Evolutionary conservation across 1,140 invertebrate species (phyloP).

Genomic region (Heliothis subflexa): DNA sequence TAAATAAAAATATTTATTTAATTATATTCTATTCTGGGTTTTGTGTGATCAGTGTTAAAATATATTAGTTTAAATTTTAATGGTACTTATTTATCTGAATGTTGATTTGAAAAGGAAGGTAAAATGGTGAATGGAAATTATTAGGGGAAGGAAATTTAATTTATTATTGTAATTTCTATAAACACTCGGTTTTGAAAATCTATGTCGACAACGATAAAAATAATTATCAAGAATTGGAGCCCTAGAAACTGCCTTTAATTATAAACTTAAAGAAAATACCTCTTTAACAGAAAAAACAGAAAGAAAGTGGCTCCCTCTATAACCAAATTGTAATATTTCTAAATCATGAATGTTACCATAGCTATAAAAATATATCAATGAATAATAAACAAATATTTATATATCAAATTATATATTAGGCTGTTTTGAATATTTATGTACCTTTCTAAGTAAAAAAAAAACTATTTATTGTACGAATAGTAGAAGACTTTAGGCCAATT

Average conservation of each 20-base stretch:
- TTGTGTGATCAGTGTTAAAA: neutral
- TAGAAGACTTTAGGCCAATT: conserved; percentile 40
- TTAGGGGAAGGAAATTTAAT: neutral
- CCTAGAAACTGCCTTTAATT: no score
- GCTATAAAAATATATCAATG: conserved; percentile 5
- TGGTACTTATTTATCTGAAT: conserved; percentile 19
- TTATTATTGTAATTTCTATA: no score
- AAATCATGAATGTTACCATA: conserved; percentile 23
- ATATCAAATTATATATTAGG: conserved; percentile 19
- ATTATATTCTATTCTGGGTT: neutral
- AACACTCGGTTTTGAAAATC: no score
- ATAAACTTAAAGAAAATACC: neutral
- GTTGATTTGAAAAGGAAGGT: neutral
- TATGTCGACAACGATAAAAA: no score
- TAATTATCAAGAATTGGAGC: no score
- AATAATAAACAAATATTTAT: neutral
- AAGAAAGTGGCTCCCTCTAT: neutral
- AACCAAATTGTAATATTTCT: neutral
- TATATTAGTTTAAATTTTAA: conserved; percentile 3
- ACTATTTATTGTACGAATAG: conserved; percentile 32
- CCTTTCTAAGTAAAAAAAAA: conserved; percentile 13
- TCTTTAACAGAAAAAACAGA: neutral
- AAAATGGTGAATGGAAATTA: neutral
- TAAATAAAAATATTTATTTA: neutral
- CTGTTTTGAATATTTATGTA: conserved; percentile 15